phyloP scores from a whole-genome alignment of 2,113 vertebrate species.

The Scytalopus superciliaris region DNA sequence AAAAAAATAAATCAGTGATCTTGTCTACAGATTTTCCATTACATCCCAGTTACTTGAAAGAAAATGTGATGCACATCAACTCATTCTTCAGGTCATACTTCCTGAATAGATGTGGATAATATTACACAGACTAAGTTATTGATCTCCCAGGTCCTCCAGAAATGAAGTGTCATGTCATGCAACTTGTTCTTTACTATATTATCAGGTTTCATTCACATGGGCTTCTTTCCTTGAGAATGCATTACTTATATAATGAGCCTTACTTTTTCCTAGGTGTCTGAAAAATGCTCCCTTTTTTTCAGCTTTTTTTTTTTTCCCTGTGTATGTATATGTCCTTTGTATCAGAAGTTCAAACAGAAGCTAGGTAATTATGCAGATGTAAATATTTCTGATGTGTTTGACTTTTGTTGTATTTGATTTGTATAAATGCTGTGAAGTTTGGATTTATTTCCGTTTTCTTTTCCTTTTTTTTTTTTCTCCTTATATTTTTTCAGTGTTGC shows the following conservation, averaged over 20 bases:
- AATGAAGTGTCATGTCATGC: neutral
- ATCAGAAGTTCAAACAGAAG: neutral
- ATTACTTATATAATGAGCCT: neutral
- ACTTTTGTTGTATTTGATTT: neutral
- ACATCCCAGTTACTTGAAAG: neutral
- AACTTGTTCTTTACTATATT: neutral
- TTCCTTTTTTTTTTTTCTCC: too few relatives aligned
- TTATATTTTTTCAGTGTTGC: accelerated
- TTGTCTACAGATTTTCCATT: neutral
- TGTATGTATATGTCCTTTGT: neutral
- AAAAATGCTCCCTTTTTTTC: neutral
- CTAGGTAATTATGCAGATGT: neutral
- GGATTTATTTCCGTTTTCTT: neutral
- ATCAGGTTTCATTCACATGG: neutral
- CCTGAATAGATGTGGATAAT: conserved; percentile 1
- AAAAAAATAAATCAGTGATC: neutral
- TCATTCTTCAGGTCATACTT: neutral
- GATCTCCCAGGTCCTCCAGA: conserved; percentile 12
- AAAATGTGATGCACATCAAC: neutral
- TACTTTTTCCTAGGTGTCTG: neutral
- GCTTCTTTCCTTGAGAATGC: neutral
- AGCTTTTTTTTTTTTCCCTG: neutral
- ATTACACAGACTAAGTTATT: neutral
- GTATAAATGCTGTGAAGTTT: neutral
- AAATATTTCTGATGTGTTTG: neutral